Percentiles rank a stretch among this genome's conserved stretches.
Conservation (phyloP, 2,797 vertebrate genomes). For the Molothrus aeneus region DNA sequence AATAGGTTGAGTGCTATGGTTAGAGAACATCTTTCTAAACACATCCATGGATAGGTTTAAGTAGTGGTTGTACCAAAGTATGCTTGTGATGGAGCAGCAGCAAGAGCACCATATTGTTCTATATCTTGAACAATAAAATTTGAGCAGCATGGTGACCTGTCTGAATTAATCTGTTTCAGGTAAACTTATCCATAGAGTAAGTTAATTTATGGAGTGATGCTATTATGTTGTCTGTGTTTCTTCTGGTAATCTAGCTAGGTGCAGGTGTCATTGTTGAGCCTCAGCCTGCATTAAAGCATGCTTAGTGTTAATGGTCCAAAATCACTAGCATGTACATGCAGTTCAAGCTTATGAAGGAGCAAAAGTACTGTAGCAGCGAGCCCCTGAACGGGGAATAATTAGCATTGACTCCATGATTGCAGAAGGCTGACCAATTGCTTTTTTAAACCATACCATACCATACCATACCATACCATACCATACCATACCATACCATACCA, state of each 20-base stretch:
- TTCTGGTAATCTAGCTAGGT: not conserved
- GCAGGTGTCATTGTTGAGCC: not conserved
- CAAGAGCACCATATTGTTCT: not conserved
- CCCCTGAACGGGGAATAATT: not conserved
- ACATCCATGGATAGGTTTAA: not conserved
- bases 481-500: no score
- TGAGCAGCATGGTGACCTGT: not conserved
- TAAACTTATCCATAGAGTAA: not conserved
- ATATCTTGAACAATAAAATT: not conserved
- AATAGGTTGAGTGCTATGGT: accelerated
- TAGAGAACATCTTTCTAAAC: not conserved
- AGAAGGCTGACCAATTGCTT: not conserved
- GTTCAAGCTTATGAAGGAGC: not conserved
- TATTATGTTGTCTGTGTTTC: not conserved
- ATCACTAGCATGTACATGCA: not conserved
- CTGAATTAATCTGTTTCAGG: not conserved
- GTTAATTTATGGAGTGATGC: not conserved
- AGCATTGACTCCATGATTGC: not conserved
- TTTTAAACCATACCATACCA: no score
- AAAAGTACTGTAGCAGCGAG: not conserved
- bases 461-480: no score
- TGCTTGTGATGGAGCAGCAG: not conserved
- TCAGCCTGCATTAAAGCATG: not conserved
- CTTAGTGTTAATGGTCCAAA: not conserved
- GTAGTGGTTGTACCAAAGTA: not conserved